phyloP scores from a whole-genome alignment of 64 coral and sea anemone genomes.

The Montipora cactus region DNA sequence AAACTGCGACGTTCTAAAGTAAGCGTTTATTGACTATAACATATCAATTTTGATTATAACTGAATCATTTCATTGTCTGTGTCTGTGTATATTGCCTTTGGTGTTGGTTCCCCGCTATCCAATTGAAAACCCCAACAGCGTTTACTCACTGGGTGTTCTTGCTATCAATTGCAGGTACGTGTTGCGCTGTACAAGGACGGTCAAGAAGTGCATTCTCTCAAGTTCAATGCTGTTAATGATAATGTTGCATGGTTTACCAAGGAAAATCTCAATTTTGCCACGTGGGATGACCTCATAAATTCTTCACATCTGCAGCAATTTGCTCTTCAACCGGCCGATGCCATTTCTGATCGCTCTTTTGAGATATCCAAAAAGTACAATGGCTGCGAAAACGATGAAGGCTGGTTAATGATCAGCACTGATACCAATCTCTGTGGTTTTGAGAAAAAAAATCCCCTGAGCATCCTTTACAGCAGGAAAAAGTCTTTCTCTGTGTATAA shows the following conservation, averaged over 20 bases:
- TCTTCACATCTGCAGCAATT: background rate
- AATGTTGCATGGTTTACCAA: conserved; percentile 32
- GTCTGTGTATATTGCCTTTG: too few species aligned
- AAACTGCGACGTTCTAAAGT: too few species aligned
- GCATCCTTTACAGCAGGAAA: conserved; percentile 1
- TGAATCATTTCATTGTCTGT: too few species aligned
- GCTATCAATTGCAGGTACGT: background rate
- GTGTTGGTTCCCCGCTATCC: too few species aligned
- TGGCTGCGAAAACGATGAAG: background rate
- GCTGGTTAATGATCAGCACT: background rate
- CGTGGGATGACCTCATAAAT: conserved; percentile 36
- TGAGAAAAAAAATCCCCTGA: background rate
- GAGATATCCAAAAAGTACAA: background rate
- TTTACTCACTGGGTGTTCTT: background rate
- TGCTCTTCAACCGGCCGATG: background rate
- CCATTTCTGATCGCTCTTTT: background rate
- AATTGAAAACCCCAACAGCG: too few species aligned
- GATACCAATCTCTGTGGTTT: background rate
- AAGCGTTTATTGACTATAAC: too few species aligned
- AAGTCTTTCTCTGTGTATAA: too few species aligned
- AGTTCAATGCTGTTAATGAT: conserved; percentile 7
- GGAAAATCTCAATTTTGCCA: background rate
- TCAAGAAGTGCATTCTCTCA: conserved; percentile 17
- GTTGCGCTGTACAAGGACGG: conserved; percentile 21
- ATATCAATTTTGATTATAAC: too few species aligned